Evolutionary conservation across 2,797 vertebrate species (phyloP).

Genomic region (Halcyon leucocephala): DNA sequence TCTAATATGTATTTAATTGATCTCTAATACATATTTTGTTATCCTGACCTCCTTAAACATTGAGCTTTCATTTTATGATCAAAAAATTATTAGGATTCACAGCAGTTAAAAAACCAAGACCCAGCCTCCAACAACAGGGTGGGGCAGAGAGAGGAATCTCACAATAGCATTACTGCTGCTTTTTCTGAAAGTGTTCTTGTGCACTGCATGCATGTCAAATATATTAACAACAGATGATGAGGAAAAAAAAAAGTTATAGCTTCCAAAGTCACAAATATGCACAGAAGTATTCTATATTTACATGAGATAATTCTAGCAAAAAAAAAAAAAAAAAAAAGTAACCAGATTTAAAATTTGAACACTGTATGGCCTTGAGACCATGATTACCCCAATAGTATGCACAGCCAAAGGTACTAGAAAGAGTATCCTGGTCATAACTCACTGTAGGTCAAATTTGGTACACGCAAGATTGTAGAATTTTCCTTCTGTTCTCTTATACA

Average conservation of each 20-base stretch:
- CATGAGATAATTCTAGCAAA: not conserved
- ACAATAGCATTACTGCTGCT: not conserved
- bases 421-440: not conserved
- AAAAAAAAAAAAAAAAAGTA: not conserved
- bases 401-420: not conserved
- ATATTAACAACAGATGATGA: not conserved
- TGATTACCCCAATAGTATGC: not conserved
- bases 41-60: not conserved
- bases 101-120: not conserved
- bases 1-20: not conserved
- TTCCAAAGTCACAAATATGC: not conserved
- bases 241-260: not conserved
- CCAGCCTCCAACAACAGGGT: not conserved
- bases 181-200: not conserved
- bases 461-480: not conserved
- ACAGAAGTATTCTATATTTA: not conserved
- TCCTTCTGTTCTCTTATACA: not conserved
- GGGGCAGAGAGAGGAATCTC: not conserved
- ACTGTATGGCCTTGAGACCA: not conserved
- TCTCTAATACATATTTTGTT: not conserved
- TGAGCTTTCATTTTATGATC: not conserved
- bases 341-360: not conserved
- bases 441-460: not conserved
- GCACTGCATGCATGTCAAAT: not conserved
- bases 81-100: not conserved